These are phyloP conservation scores for Siphlonurus alternatus DNA, from an alignment of 2,888 invertebrate species.

Conservation along the genomic window DNA sequence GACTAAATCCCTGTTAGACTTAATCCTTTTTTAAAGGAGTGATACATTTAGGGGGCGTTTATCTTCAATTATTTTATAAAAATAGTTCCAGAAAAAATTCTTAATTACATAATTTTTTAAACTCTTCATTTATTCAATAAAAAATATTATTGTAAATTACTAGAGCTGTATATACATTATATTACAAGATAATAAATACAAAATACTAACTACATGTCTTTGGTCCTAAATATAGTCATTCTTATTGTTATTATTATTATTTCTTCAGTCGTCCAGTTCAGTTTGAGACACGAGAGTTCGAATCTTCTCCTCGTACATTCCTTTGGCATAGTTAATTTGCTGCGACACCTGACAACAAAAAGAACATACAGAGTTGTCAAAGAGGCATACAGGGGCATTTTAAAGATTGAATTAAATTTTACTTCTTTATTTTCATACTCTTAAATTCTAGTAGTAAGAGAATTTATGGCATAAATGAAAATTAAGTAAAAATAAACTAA, in stretches of 20 bases:
- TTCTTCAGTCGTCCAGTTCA: background rate
- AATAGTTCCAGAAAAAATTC: too few relatives aligned
- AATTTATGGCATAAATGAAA: too few relatives aligned
- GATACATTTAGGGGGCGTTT: too few relatives aligned
- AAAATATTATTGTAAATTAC: too few relatives aligned
- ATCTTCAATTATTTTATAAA: too few relatives aligned
- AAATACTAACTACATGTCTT: too few relatives aligned
- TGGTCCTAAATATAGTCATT: background rate
- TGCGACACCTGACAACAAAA: slow-evolving; percentile 37
- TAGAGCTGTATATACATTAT: too few relatives aligned
- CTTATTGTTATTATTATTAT: background rate
- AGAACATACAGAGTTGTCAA: background rate
- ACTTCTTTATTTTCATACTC: background rate
- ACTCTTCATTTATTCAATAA: too few relatives aligned
- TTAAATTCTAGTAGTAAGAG: background rate
- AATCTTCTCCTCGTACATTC: slow-evolving; percentile 62
- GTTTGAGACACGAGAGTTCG: slow-evolving; percentile 39
- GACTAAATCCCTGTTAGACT: too few relatives aligned
- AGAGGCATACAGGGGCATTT: background rate
- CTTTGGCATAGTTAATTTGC: slow-evolving; percentile 78
- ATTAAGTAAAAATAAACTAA: background rate
- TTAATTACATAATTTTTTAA: too few relatives aligned
- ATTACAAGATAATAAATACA: too few relatives aligned
- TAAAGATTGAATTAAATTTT: background rate
- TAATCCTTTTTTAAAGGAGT: too few relatives aligned